phyloP scores from a whole-genome alignment of 2,797 vertebrate species.

The Acrossocheilus wenchowensis region DNA sequence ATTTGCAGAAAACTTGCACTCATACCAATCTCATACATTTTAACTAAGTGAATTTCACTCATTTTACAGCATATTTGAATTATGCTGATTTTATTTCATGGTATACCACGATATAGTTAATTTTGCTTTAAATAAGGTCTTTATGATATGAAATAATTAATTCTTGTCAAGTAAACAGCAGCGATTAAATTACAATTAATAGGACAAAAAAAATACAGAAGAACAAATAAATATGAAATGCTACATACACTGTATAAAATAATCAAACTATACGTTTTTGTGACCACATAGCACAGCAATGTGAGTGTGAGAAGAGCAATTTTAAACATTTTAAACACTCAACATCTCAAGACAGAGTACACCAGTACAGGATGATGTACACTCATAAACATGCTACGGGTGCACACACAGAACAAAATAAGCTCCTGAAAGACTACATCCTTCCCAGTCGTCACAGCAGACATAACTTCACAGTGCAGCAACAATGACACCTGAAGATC shows the following conservation, averaged over 20 bases:
- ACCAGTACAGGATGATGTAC: neutral
- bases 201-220: neutral
- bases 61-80: too few relatives aligned
- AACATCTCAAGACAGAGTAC: conserved; percentile 18
- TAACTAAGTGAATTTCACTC: too few relatives aligned
- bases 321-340: neutral
- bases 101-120: too few relatives aligned
- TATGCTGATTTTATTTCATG: too few relatives aligned
- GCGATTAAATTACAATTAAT: neutral
- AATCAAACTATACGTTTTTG: neutral
- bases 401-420: neutral
- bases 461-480: conserved; percentile 5
- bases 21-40: too few relatives aligned
- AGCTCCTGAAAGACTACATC: neutral
- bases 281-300: neutral
- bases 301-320: neutral
- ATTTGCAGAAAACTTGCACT: too few relatives aligned
- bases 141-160: neutral
- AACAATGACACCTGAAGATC: conserved; percentile 13
- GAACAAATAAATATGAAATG: neutral
- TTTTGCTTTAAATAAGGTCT: too few relatives aligned
- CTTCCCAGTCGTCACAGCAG: conserved; percentile 7
- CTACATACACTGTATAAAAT: neutral
- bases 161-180: neutral
- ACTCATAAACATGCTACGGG: neutral